phyloP scores from a whole-genome alignment of 2,113 vertebrate genomes.

The Passer montanus region DNA sequence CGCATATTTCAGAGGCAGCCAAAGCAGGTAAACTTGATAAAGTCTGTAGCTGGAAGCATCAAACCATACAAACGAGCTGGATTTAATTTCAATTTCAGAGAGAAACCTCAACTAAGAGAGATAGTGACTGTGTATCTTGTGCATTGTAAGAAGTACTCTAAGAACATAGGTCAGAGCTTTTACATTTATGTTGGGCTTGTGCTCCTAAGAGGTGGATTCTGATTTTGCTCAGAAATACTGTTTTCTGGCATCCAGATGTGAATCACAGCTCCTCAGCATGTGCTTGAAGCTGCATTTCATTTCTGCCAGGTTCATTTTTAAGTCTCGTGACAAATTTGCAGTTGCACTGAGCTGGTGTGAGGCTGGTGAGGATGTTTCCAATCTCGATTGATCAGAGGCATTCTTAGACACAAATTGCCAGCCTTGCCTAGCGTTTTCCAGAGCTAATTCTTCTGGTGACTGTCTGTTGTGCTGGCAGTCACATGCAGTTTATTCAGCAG shows the following conservation, averaged over 20 bases:
- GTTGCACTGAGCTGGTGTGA: not conserved
- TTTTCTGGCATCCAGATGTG: not conserved
- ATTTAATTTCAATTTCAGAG: not conserved
- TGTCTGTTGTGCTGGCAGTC: not conserved
- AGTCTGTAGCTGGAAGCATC: not conserved
- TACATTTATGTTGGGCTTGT: not conserved
- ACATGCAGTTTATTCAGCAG: not conserved
- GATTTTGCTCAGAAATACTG: not conserved
- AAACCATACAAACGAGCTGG: accelerated
- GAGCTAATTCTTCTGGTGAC: not conserved
- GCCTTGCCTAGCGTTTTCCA: not conserved
- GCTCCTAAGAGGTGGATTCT: not conserved
- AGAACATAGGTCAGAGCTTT: not conserved
- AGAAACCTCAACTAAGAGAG: not conserved
- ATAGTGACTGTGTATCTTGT: not conserved
- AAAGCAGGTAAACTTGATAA: slow-evolving; percentile 76
- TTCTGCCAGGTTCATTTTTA: not conserved
- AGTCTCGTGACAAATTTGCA: not conserved
- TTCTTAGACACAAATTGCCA: not conserved
- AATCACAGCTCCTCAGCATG: not conserved
- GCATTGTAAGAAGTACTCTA: not conserved
- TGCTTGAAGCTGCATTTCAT: not conserved
- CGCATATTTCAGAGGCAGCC: slow-evolving; percentile 65
- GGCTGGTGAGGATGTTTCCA: not conserved
- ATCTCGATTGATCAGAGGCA: not conserved